phyloP scores from a whole-genome alignment of 2,888 invertebrate species.

The Cyaniris semiargus region DNA sequence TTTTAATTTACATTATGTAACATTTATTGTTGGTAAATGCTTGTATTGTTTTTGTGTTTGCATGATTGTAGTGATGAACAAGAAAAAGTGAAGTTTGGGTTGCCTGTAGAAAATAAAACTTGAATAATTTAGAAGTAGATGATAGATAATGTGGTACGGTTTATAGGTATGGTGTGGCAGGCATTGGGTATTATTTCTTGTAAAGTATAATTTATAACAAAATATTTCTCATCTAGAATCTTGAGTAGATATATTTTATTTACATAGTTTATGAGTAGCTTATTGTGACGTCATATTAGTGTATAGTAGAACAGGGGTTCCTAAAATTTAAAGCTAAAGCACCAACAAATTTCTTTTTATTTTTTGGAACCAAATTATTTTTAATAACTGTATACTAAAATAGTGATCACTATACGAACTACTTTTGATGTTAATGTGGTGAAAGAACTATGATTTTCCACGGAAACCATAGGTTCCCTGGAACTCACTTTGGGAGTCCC shows the following conservation, averaged over 20 bases:
- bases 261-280: background rate
- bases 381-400: too few species aligned
- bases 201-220: too few species aligned
- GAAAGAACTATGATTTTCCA: background rate
- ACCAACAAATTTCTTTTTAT: too few species aligned
- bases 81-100: background rate
- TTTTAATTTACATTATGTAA: background rate
- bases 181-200: background rate
- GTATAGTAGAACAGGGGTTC: background rate
- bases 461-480: background rate
- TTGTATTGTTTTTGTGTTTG: constrained; percentile 1
- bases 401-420: too few species aligned
- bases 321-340: background rate
- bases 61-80: background rate
- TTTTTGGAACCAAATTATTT: background rate
- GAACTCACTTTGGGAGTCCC: background rate
- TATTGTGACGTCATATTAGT: background rate
- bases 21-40: background rate
- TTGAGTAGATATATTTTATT: too few species aligned
- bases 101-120: background rate
- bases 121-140: background rate
- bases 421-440: background rate
- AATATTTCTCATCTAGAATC: too few species aligned
- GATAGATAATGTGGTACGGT: background rate
- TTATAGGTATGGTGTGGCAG: background rate